Percentiles rank a stretch among this genome's conserved stretches.
These are phyloP conservation scores for Kryphioiulus occultus DNA, from an alignment of 2,888 invertebrate species.

Conservation along the genomic window DNA sequence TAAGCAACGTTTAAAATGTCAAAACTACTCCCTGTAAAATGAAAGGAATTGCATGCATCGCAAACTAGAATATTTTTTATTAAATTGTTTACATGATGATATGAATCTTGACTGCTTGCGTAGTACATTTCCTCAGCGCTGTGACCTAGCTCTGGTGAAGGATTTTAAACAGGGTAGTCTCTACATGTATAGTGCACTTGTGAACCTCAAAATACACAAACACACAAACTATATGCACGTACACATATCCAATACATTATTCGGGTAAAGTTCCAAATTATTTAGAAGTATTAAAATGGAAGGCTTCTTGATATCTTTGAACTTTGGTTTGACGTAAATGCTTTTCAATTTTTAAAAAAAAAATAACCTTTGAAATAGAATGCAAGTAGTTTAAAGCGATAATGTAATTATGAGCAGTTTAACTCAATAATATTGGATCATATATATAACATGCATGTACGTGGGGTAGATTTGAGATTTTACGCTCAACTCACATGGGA, in stretches of 20 bases:
- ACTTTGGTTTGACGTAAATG: background rate
- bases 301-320: background rate
- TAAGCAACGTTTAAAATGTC: background rate
- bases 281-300: background rate
- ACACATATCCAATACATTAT: too few relatives aligned
- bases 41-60: background rate
- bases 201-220: too few relatives aligned
- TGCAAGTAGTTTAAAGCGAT: background rate
- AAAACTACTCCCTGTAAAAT: background rate
- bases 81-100: background rate
- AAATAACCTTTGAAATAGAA: background rate
- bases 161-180: background rate
- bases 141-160: background rate
- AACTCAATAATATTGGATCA: too few relatives aligned
- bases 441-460: too few relatives aligned
- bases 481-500: too few relatives aligned
- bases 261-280: background rate
- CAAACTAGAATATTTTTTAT: background rate
- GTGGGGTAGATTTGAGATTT: too few relatives aligned
- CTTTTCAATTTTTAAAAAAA: background rate
- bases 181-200: background rate
- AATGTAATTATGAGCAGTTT: background rate
- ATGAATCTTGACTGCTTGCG: background rate
- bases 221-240: too few relatives aligned
- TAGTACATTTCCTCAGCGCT: background rate